phyloP scores from a whole-genome alignment of 2,888 invertebrate species.

The Sminthurides aquaticus region DNA sequence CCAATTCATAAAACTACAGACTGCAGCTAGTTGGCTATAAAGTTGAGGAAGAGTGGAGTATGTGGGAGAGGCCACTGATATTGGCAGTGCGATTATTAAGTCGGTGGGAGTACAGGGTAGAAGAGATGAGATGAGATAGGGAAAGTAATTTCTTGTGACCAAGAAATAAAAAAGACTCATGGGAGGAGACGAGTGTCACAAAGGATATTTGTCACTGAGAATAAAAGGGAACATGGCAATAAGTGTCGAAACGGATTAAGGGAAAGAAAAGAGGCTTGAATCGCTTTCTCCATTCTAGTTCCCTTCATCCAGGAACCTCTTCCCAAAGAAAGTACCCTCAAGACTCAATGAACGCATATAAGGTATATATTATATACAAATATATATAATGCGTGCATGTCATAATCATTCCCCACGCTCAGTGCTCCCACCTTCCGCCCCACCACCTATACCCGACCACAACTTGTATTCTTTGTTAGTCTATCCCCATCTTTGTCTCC shows the following conservation, averaged over 20 bases:
- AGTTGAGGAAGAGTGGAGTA: neutral
- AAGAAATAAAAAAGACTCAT: conserved; percentile 24
- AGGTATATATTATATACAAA: no score
- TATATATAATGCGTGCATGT: no score
- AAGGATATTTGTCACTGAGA: conserved; percentile 38
- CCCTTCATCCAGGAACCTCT: neutral
- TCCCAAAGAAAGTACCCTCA: neutral
- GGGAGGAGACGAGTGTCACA: conserved; percentile 35
- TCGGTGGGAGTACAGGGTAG: no score
- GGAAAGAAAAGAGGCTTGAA: conserved; percentile 24
- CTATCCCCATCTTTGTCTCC: neutral
- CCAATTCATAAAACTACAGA: neutral
- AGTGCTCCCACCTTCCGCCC: no score
- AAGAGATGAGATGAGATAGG: neutral
- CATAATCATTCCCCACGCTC: no score
- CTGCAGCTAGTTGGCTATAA: neutral
- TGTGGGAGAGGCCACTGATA: neutral
- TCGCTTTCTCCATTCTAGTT: conserved; percentile 10
- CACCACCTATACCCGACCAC: no score
- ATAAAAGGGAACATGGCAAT: conserved; percentile 39
- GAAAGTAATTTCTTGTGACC: conserved; percentile 24
- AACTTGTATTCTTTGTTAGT: no score
- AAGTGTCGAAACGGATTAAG: conserved; percentile 41
- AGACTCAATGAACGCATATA: neutral
- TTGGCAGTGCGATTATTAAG: conserved; percentile 12